Conservation (phyloP, 2,888 invertebrate genomes). For the Eledone cirrhosa region DNA sequence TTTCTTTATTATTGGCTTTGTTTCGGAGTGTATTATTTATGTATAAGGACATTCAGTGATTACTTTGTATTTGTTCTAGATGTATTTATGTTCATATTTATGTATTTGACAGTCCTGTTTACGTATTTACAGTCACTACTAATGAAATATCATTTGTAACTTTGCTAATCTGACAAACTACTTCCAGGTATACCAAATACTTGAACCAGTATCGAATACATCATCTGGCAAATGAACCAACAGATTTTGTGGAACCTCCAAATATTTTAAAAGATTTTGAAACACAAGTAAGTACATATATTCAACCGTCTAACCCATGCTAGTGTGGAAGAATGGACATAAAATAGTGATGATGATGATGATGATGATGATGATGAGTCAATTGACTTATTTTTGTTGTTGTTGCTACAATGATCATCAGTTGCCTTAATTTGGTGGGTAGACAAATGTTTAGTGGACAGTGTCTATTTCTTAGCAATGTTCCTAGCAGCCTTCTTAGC, state of each 20-base stretch:
- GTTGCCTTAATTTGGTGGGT: neutral
- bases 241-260: slow-evolving; percentile 76
- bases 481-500: too few relatives aligned
- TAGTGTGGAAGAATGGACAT: neutral
- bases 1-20: too few relatives aligned
- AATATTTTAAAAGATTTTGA: slow-evolving; percentile 87
- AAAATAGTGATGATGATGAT: neutral
- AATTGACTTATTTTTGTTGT: neutral
- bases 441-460: too few relatives aligned
- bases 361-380: neutral
- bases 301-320: too few relatives aligned
- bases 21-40: too few relatives aligned
- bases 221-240: slow-evolving; percentile 66
- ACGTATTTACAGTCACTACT: too few relatives aligned
- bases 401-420: neutral
- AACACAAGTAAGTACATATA: slow-evolving; percentile 75
- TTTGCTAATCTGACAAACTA: neutral
- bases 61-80: too few relatives aligned
- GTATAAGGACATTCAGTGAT: too few relatives aligned
- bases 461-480: too few relatives aligned
- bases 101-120: too few relatives aligned
- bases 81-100: too few relatives aligned
- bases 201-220: slow-evolving; percentile 51
- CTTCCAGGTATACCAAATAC: slow-evolving; percentile 56
- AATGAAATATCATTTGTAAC: too few relatives aligned